Conservation (phyloP, 2,113 vertebrate genomes). For the Microcebus tavaratra region DNA sequence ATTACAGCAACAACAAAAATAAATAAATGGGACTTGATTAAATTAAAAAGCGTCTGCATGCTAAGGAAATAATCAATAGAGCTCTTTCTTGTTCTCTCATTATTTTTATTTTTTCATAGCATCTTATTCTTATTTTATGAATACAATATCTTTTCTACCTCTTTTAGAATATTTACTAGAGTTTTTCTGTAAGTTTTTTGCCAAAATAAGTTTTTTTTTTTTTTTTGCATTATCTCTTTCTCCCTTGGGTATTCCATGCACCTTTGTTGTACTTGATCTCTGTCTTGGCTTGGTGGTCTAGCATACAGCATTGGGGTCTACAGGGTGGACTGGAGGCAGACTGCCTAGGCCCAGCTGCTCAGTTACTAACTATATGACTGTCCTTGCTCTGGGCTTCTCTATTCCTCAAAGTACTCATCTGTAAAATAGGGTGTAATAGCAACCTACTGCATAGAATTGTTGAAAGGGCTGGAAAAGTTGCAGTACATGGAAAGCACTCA, state of each 20-base stretch:
- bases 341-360: accelerated
- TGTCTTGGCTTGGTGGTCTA: background rate
- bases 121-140: background rate
- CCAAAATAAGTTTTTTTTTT: background rate
- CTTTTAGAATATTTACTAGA: background rate
- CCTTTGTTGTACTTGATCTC: background rate
- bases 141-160: background rate
- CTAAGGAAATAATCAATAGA: too few species aligned
- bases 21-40: too few species aligned
- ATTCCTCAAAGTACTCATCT: background rate
- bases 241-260: background rate
- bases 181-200: background rate
- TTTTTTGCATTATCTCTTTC: background rate
- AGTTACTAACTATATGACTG: background rate
- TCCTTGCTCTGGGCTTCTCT: background rate
- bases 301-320: too few species aligned
- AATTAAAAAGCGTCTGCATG: too few species aligned
- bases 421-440: background rate
- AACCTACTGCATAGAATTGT: background rate
- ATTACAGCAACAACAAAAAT: too few species aligned
- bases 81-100: background rate
- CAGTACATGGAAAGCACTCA: accelerated
- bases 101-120: background rate
- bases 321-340: too few species aligned
- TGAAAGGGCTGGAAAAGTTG: background rate